Conservation (phyloP, 2,797 vertebrate genomes). For the Hydrocynus forskahlii region DNA sequence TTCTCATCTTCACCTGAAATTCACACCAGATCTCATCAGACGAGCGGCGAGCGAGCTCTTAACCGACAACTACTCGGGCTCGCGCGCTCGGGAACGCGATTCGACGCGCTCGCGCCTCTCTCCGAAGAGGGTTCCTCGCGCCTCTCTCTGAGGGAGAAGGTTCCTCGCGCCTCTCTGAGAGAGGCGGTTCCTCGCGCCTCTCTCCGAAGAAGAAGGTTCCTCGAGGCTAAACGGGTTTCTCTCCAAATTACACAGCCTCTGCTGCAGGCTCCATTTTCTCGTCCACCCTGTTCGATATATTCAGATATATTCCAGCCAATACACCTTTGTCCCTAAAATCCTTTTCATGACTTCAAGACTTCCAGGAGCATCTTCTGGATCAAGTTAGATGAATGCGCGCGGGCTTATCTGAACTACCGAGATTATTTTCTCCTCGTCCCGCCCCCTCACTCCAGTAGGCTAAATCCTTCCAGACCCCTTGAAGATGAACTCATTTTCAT, state of each 20-base stretch:
- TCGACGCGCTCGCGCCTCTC: background rate
- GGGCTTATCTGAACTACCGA: constrained; percentile 12
- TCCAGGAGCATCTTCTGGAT: background rate
- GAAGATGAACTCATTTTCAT: background rate
- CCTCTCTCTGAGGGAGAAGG: background rate
- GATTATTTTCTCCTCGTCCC: background rate
- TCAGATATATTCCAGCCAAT: too few relatives aligned
- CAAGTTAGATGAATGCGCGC: background rate
- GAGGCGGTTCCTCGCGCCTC: background rate
- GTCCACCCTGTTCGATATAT: too few relatives aligned
- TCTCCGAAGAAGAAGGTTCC: too few relatives aligned
- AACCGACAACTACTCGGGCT: background rate
- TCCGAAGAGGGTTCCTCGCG: too few relatives aligned
- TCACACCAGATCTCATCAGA: background rate
- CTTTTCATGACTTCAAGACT: background rate
- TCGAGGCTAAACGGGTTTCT: background rate
- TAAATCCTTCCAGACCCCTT: background rate
- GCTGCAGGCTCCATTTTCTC: background rate
- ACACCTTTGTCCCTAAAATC: background rate
- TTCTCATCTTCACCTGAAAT: constrained; percentile 14
- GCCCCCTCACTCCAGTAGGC: constrained; percentile 1
- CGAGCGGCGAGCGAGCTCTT: background rate
- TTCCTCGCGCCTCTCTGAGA: background rate
- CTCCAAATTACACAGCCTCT: background rate
- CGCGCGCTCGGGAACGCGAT: background rate